Evolutionary conservation across 2,797 vertebrate species (phyloP).

Genomic region (Lophotriccus pileatus): DNA sequence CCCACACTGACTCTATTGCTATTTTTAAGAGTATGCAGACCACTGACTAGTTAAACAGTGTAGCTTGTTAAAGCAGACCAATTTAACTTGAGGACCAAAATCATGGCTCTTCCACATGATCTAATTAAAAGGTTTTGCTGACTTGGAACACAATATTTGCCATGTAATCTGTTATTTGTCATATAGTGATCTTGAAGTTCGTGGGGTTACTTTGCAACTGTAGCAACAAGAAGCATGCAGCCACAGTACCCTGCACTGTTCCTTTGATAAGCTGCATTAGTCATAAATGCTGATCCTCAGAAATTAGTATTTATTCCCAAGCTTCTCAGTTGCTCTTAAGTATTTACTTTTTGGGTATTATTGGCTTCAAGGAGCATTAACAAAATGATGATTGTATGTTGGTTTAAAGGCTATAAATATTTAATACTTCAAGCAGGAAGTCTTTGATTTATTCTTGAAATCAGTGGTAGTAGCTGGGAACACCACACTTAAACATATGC

Average conservation of each 20-base stretch:
- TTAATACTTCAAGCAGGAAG: background rate
- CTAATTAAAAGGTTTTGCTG: background rate
- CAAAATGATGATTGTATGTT: background rate
- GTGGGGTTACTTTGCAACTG: background rate
- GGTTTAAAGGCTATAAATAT: slow-evolving; percentile 18
- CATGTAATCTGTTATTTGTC: background rate
- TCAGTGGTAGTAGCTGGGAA: background rate
- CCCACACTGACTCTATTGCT: background rate
- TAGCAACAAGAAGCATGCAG: background rate
- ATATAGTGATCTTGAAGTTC: background rate
- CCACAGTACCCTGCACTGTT: background rate
- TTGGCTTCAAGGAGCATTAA: slow-evolving; percentile 7
- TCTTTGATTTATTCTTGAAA: slow-evolving; percentile 16
- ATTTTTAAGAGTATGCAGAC: background rate
- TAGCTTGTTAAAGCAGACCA: background rate
- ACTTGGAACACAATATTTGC: background rate
- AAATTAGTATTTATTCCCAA: slow-evolving; percentile 13
- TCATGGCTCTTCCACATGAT: background rate
- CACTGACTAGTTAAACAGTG: background rate
- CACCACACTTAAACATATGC: background rate
- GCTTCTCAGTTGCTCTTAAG: background rate
- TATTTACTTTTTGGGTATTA: slow-evolving; percentile 21
- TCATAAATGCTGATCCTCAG: background rate
- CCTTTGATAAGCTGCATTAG: background rate
- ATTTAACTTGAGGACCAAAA: background rate